A percentile compares a stretch with the other conserved stretches of the same genome.
phyloP scores from a whole-genome alignment of 2,888 invertebrate species.

The Agrotis clavis region DNA sequence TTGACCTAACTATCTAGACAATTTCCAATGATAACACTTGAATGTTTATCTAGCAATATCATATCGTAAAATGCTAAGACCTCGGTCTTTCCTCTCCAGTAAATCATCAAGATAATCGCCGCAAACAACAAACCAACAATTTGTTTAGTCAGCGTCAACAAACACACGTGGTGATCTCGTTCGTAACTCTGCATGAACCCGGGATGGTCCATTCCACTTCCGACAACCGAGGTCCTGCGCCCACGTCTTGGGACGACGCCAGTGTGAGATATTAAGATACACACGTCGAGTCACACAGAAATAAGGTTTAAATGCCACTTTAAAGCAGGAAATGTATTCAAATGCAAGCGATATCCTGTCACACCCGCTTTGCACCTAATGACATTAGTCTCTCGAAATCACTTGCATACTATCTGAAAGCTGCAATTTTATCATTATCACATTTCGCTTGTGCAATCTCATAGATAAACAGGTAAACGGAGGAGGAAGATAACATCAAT shows the following conservation, averaged over 20 bases:
- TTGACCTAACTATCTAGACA: not conserved
- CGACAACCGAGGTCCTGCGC: conserved; percentile 53
- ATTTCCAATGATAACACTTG: not conserved
- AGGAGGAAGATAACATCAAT: conserved; percentile 21
- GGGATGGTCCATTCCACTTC: conserved; percentile 45
- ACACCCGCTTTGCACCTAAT: conserved; percentile 15
- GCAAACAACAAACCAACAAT: conserved; percentile 1
- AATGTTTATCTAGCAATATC: conserved; percentile 7
- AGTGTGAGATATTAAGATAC: conserved; percentile 27
- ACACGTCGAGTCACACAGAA: conserved; percentile 36
- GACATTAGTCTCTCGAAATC: conserved; percentile 20
- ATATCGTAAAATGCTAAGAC: conserved; percentile 10
- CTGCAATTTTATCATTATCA: conserved; percentile 22
- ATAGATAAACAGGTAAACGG: conserved; percentile 36
- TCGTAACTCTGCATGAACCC: conserved; percentile 26
- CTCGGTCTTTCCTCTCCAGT: not conserved
- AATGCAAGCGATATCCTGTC: conserved; percentile 46
- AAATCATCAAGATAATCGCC: conserved; percentile 16
- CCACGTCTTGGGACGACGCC: conserved; percentile 48
- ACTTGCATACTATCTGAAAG: conserved; percentile 30
- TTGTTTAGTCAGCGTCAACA: conserved; percentile 22
- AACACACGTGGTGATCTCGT: conserved; percentile 46
- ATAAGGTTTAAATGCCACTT: conserved; percentile 42
- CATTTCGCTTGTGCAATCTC: conserved; percentile 33
- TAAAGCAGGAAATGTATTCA: conserved; percentile 56